Evolutionary conservation across 2,113 vertebrate genomes (phyloP).

Genomic region (Xenopus borealis): DNA sequence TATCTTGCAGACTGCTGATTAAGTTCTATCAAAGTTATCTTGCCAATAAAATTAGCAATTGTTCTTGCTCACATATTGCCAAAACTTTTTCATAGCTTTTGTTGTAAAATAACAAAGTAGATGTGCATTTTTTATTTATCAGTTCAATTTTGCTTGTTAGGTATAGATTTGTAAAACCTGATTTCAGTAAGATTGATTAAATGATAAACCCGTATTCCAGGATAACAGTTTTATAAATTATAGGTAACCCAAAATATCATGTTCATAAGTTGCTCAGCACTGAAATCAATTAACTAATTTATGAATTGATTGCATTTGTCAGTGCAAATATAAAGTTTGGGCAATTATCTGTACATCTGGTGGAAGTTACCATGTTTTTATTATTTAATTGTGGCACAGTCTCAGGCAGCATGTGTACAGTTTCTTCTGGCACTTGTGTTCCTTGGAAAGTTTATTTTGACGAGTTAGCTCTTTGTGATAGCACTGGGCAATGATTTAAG

Average conservation of each 20-base stretch:
- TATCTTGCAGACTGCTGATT: not conserved
- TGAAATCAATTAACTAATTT: not conserved
- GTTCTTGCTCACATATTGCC: not conserved
- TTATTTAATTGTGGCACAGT: not conserved
- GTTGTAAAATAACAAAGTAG: not conserved
- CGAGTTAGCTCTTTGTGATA: not conserved
- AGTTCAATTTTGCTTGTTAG: not conserved
- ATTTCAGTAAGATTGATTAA: not conserved
- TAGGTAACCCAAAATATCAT: not conserved
- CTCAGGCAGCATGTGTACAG: not conserved
- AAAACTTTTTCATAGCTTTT: constrained; percentile 1
- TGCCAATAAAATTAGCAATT: not conserved
- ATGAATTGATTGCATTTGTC: not conserved
- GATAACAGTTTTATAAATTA: not conserved
- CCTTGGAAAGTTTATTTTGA: not conserved
- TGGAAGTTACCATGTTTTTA: too few species aligned
- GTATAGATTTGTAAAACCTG: not conserved
- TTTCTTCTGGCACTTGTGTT: not conserved
- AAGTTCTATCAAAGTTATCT: not conserved
- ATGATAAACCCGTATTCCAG: not conserved
- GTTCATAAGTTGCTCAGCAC: not conserved
- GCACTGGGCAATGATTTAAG: not conserved
- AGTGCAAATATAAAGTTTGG: not conserved
- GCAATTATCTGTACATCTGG: not conserved
- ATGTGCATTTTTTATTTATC: constrained; percentile 1